Evolutionary conservation across 2,113 vertebrate genomes (phyloP).

Genomic region (Corythoichthys intestinalis): DNA sequence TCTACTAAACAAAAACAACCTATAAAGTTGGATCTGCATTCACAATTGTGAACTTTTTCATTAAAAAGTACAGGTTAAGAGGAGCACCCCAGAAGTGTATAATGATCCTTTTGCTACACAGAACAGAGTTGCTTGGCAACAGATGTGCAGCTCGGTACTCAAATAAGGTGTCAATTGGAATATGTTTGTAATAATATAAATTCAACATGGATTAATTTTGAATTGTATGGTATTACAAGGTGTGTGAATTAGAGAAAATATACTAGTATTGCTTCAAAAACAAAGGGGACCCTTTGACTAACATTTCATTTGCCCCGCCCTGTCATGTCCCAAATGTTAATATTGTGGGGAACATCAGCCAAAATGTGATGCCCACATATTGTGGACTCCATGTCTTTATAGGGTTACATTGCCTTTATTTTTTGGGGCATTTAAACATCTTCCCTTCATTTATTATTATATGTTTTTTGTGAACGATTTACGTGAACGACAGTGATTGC

Average conservation of each 20-base stretch:
- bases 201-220: constrained; percentile 59
- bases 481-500: too few species aligned
- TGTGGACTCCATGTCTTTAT: too few species aligned
- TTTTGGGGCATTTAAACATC: too few species aligned
- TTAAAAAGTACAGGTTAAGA: constrained; percentile 52
- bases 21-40: constrained; percentile 29
- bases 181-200: constrained; percentile 61
- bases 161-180: constrained; percentile 66
- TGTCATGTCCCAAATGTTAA: too few species aligned
- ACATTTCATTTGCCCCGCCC: too few species aligned
- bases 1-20: constrained; percentile 41
- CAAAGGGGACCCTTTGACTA: too few species aligned
- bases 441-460: too few species aligned
- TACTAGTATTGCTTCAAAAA: too few species aligned
- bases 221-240: constrained; percentile 49
- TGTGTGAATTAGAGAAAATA: constrained; percentile 37
- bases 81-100: constrained; percentile 58
- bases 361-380: too few species aligned
- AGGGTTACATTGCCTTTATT: too few species aligned
- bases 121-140: constrained; percentile 69
- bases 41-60: constrained; percentile 32
- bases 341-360: too few species aligned
- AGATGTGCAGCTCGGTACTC: constrained; percentile 53
- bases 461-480: too few species aligned
- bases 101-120: constrained; percentile 62